Conservation (phyloP, 2,113 vertebrate genomes). For the Bolborhynchus lineola region DNA sequence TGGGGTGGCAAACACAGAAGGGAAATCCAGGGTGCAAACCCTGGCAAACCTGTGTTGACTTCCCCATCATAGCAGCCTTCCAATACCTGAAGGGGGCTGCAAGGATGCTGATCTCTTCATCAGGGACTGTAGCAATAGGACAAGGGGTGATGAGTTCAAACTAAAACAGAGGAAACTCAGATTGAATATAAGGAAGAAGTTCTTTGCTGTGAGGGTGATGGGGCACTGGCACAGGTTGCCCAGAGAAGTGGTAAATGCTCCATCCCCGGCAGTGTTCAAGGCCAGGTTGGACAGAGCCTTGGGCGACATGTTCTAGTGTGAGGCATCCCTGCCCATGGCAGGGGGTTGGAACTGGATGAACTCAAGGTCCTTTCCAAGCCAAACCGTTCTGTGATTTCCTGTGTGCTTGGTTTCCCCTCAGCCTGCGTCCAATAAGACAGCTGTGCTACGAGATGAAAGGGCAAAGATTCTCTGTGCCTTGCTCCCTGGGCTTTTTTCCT, state of each 20-base stretch:
- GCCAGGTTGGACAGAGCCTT: not conserved
- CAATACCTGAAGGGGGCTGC: not conserved
- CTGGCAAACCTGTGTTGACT: not conserved
- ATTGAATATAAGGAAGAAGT: not conserved
- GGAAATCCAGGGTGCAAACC: not conserved
- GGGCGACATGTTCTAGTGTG: not conserved
- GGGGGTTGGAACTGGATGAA: not conserved
- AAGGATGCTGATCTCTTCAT: not conserved
- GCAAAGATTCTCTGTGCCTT: constrained; percentile 12
- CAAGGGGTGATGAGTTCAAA: not conserved
- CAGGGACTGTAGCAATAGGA: not conserved
- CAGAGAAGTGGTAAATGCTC: not conserved
- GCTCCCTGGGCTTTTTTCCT: not conserved
- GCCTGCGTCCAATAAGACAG: constrained; percentile 21
- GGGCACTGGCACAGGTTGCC: not conserved
- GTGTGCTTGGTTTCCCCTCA: not conserved
- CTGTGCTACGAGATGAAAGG: constrained; percentile 55
- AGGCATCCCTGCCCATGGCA: not conserved
- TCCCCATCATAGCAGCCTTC: not conserved
- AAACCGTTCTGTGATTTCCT: not conserved
- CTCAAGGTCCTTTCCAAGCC: not conserved
- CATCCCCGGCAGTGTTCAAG: not conserved
- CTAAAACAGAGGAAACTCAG: not conserved
- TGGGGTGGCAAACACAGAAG: not conserved
- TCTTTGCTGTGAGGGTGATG: not conserved